These are phyloP conservation scores for Vulpes lagopus DNA, from an alignment of 2,113 vertebrate genomes.

Conservation along the genomic window DNA sequence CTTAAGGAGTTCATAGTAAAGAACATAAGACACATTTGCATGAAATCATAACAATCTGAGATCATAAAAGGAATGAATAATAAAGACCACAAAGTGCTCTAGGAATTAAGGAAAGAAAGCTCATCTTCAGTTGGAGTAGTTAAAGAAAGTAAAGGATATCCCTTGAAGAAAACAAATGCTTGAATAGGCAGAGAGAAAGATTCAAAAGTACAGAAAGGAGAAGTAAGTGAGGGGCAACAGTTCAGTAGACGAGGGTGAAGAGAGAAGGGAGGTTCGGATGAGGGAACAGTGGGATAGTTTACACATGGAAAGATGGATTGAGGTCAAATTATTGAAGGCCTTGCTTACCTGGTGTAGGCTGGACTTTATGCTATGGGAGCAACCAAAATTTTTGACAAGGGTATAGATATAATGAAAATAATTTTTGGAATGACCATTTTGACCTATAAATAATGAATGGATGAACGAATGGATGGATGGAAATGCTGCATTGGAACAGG, in stretches of 20 bases:
- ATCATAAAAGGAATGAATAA: background rate
- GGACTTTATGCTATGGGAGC: background rate
- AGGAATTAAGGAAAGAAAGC: background rate
- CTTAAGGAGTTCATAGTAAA: background rate
- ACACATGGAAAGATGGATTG: background rate
- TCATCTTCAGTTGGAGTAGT: background rate
- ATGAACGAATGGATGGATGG: background rate
- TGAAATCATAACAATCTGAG: slow-evolving; percentile 1
- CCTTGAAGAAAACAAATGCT: slow-evolving; percentile 41
- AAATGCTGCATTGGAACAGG: background rate
- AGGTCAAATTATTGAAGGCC: background rate
- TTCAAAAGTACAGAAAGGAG: background rate
- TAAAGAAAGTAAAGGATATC: background rate
- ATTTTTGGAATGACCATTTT: slow-evolving; percentile 13
- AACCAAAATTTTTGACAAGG: background rate
- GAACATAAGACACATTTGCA: background rate
- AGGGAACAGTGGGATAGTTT: background rate
- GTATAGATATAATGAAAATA: slow-evolving; percentile 24
- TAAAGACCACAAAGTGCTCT: background rate
- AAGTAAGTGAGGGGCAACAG: background rate
- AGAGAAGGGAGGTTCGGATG: background rate
- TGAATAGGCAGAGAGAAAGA: background rate
- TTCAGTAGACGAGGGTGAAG: background rate
- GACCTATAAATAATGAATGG: background rate
- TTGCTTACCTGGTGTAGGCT: background rate